A percentile compares a stretch with the other conserved stretches of the same genome.
These are phyloP conservation scores for Drosophila greeni DNA, from an alignment of 2,888 invertebrate genomes.

Conservation along the genomic window DNA sequence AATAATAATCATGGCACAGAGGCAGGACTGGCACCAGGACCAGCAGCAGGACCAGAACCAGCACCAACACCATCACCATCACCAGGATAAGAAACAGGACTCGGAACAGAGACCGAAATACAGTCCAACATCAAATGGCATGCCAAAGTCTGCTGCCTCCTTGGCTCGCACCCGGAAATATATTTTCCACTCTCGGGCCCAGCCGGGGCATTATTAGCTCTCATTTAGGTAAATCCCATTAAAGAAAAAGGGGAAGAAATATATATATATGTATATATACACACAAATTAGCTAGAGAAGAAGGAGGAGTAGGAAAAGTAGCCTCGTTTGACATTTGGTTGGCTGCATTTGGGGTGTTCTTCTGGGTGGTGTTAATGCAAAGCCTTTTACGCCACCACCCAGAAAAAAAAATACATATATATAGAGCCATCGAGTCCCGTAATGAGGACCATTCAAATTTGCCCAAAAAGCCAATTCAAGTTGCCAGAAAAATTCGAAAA, in stretches of 20 bases:
- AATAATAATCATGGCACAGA: slow-evolving; percentile 71
- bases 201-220: slow-evolving; percentile 66
- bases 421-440: slow-evolving; percentile 13
- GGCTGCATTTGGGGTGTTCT: slow-evolving; percentile 64
- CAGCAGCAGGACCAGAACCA: slow-evolving; percentile 5
- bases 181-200: slow-evolving; percentile 64
- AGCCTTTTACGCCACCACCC: slow-evolving; percentile 51
- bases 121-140: slow-evolving; percentile 67
- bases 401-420: slow-evolving; percentile 4
- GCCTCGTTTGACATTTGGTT: slow-evolving; percentile 65
- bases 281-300: slow-evolving; percentile 15
- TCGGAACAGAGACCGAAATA: slow-evolving; percentile 7
- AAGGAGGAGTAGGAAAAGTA: slow-evolving; percentile 11
- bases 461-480: slow-evolving; percentile 40
- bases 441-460: slow-evolving; percentile 35
- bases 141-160: slow-evolving; percentile 56
- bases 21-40: slow-evolving; percentile 10
- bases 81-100: slow-evolving; percentile 9
- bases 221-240: slow-evolving; percentile 74
- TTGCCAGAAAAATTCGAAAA: slow-evolving; percentile 20
- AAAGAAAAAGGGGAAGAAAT: slow-evolving; percentile 28
- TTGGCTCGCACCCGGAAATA: slow-evolving; percentile 59
- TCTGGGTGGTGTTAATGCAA: slow-evolving; percentile 65
- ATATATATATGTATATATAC: slow-evolving; percentile 15
- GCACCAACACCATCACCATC: not conserved